Base-by-base conservation (phyloP, 2,797 vertebrate species). In the Protonibea diacanthus region DNA sequence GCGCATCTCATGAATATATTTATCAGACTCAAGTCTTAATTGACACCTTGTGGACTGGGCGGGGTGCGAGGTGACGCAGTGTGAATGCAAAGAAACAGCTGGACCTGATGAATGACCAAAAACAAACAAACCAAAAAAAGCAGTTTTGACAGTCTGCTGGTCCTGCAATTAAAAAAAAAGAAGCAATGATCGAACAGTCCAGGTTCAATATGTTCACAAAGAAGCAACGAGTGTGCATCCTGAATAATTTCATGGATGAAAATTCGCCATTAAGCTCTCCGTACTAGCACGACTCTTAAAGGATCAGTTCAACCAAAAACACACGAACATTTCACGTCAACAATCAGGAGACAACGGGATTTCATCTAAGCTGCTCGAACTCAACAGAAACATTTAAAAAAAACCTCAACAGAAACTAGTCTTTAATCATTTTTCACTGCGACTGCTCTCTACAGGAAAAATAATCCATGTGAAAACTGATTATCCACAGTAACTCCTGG, bases 1-100 rank as follows among this genome's bases (percentile, higher is more conserved):
- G 18, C 5, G 51, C 45, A 76, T 44, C 47, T 83, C 81, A 86
- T 76, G 76, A 81, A 88, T 84, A 63, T 61, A 84, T 82, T 85
- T 25, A 83, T 79, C 51, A 59, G 9, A 79, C 52, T 48, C 20
- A 55, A 18, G 58, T 44, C 75, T 84, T 81, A 83, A 88, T 76
- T 76, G 78, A 89, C 78, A 71, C 61, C 81, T 67, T 40, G 42
- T 63, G 58, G 65, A 62, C 53, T 8, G 47, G 67, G 59, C 18
- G 65, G 14, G 44, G 12, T 29, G 33, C 42, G 42, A 45, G 61
- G 58, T 10, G 58, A 73, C 0, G 20, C 62, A 1, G 21, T 10
- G 53, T 45, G 75, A 81, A 83, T 81, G 66, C 33, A 6, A 51
- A 79, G 52, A 49, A 76, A 69, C 48, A 70, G 23, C 60, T 68